These are phyloP conservation scores for Noctuana brunneofusca DNA, from an alignment of 2,888 invertebrate species.

Conservation along the genomic window DNA sequence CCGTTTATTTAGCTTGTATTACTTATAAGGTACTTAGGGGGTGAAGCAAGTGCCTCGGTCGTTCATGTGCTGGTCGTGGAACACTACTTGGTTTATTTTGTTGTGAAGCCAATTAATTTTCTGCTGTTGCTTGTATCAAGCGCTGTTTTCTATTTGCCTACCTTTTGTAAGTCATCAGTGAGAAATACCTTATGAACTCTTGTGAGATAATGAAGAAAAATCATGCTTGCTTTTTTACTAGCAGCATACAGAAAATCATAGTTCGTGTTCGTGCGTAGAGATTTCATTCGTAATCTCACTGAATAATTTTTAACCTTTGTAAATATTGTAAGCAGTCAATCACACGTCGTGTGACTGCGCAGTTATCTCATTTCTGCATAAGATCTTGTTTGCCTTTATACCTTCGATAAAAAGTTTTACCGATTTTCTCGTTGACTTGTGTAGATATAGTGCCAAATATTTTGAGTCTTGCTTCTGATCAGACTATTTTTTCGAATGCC, in stretches of 20 bases:
- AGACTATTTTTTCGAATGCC: constrained; percentile 13
- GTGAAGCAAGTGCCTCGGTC: constrained; percentile 35
- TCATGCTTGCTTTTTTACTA: constrained; percentile 10
- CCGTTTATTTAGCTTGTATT: constrained; percentile 43
- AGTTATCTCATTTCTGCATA: constrained; percentile 9
- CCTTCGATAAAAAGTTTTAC: constrained; percentile 56
- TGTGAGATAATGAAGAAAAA: not conserved
- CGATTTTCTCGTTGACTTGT: constrained; percentile 53
- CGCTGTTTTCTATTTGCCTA: constrained; percentile 31
- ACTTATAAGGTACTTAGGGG: constrained; percentile 41
- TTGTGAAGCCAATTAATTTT: constrained; percentile 22
- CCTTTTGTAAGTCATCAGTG: constrained; percentile 3
- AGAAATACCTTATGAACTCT: constrained; percentile 1
- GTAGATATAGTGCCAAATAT: constrained; percentile 74
- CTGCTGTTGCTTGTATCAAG: constrained; percentile 43
- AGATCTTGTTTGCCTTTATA: constrained; percentile 56
- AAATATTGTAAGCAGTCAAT: constrained; percentile 67
- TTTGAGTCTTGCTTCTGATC: constrained; percentile 49
- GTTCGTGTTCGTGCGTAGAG: not conserved
- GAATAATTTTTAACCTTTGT: constrained; percentile 67
- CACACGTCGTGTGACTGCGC: constrained; percentile 41
- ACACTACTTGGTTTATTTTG: constrained; percentile 38
- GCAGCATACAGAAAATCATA: not conserved
- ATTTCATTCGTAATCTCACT: not conserved
- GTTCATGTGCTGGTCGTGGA: constrained; percentile 40